These are phyloP conservation scores for Aphodius sticticus DNA, from an alignment of 2,888 invertebrate genomes.

Conservation along the genomic window DNA sequence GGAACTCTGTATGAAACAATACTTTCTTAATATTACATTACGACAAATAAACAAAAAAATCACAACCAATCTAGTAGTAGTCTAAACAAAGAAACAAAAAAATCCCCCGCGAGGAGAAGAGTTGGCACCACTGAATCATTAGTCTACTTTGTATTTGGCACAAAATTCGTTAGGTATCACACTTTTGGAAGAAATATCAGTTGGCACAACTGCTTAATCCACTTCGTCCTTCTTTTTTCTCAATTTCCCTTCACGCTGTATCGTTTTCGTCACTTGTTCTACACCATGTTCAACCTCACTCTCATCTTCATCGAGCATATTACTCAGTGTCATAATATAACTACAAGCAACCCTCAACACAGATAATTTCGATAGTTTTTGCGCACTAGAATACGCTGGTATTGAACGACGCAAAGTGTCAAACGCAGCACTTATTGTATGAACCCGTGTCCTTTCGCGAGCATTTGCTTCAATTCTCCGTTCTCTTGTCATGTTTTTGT, in stretches of 20 bases:
- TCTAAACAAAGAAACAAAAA: background rate
- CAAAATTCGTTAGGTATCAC: background rate
- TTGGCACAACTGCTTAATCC: constrained; percentile 45
- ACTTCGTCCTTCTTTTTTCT: constrained; percentile 84
- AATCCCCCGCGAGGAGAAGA: background rate
- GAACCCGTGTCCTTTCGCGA: constrained; percentile 89
- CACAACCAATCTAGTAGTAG: background rate
- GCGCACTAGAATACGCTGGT: constrained; percentile 91
- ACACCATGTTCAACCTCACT: constrained; percentile 74
- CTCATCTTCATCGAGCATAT: constrained; percentile 73
- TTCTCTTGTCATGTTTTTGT: constrained; percentile 95
- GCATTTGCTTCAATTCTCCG: constrained; percentile 94
- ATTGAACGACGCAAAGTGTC: constrained; percentile 85
- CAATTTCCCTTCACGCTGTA: constrained; percentile 90
- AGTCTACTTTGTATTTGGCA: background rate
- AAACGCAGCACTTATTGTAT: constrained; percentile 95
- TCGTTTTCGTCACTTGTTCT: constrained; percentile 88
- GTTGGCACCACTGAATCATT: background rate
- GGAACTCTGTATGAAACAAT: background rate
- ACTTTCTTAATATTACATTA: background rate
- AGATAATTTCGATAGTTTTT: constrained; percentile 92
- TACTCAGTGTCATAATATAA: constrained; percentile 87
- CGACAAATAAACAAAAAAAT: background rate
- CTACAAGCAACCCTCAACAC: constrained; percentile 93
- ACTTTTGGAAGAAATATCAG: background rate